Percentiles rank a stretch among this genome's conserved stretches.
phyloP scores from a whole-genome alignment of 2,797 vertebrate species.

The Enteromius fasciolatus region DNA sequence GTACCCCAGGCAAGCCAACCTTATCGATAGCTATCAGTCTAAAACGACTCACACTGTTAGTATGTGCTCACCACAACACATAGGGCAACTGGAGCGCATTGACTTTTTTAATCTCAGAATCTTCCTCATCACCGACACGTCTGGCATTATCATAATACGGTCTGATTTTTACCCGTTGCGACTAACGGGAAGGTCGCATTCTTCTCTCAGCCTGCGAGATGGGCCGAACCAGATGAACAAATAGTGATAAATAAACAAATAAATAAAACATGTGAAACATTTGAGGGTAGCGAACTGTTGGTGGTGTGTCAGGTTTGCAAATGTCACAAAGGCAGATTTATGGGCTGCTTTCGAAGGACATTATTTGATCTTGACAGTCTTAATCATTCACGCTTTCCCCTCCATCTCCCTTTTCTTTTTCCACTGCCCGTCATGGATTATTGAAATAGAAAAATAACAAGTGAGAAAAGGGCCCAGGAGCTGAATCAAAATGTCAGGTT shows the following conservation, averaged over 20 bases:
- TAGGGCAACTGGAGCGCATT: constrained; percentile 62
- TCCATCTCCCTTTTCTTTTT: constrained; percentile 78
- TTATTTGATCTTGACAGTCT: constrained; percentile 99
- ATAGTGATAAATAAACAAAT: constrained; percentile 64
- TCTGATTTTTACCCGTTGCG: constrained; percentile 46
- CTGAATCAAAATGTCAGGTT: constrained; percentile 99
- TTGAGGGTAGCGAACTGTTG: constrained; percentile 76
- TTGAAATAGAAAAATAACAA: constrained; percentile 99
- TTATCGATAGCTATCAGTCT: constrained; percentile 75
- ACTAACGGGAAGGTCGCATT: constrained; percentile 70
- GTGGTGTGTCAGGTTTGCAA: constrained; percentile 82
- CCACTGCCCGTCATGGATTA: constrained; percentile 91
- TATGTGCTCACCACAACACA: constrained; percentile 68
- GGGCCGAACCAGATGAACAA: constrained; percentile 71
- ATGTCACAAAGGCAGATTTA: constrained; percentile 99
- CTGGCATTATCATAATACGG: constrained; percentile 53
- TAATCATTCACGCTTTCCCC: constrained; percentile 97
- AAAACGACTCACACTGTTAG: constrained; percentile 66
- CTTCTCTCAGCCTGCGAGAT: constrained; percentile 56
- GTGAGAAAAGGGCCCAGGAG: constrained; percentile 88
- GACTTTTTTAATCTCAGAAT: constrained; percentile 69
- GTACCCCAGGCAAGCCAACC: constrained; percentile 53
- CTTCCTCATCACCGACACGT: constrained; percentile 50
- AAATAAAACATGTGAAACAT: constrained; percentile 79
- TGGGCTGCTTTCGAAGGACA: constrained; percentile 93